Evolutionary conservation across 2,888 invertebrate species (phyloP).

Genomic region (Tipula helvola): DNA sequence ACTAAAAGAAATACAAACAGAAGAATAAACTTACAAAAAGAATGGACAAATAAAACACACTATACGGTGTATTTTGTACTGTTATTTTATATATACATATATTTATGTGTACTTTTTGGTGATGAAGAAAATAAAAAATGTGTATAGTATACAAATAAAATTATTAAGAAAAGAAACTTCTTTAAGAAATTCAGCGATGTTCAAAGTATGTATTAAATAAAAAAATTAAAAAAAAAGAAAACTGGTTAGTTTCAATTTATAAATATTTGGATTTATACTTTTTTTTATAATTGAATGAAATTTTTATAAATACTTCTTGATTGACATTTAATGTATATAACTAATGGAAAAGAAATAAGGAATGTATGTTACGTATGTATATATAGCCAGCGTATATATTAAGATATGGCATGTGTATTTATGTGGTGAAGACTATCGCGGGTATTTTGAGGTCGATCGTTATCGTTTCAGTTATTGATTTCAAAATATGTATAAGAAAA

Average conservation of each 20-base stretch:
- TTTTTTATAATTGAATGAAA: not conserved
- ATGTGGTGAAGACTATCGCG: not conserved
- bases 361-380: not conserved
- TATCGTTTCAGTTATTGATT: not conserved
- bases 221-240: not conserved
- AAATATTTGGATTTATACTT: not conserved
- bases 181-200: not conserved
- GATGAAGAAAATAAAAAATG: not conserved
- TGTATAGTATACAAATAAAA: not conserved
- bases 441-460: not conserved
- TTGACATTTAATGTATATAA: not conserved
- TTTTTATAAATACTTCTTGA: not conserved
- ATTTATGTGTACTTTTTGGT: not conserved
- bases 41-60: not conserved
- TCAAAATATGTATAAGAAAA: too few relatives aligned
- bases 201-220: not conserved
- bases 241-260: not conserved
- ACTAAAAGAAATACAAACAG: not conserved
- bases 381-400: not conserved
- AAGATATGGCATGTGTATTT: not conserved
- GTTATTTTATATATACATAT: not conserved
- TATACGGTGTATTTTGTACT: not conserved
- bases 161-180: not conserved
- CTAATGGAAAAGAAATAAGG: not conserved
- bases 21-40: not conserved